A percentile compares a stretch with the other conserved stretches of the same genome.
phyloP scores from a whole-genome alignment of 2,797 vertebrate species.

The Salarias fasciatus region DNA sequence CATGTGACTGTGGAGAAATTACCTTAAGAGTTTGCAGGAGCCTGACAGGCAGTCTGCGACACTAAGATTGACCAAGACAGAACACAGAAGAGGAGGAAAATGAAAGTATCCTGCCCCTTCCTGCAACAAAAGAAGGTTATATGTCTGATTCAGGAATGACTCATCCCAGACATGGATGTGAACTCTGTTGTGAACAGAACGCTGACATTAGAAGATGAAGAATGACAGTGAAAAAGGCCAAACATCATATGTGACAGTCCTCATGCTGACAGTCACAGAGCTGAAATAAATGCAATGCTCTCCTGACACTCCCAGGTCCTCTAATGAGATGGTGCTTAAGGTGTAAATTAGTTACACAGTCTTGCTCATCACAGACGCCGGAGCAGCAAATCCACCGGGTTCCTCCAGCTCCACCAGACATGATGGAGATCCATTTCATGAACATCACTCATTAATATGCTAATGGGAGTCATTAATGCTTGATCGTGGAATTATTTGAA shows the following conservation, averaged over 20 bases:
- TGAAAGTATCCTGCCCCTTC: background rate
- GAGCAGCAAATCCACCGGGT: conserved; percentile 65
- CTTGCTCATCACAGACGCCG: conserved; percentile 55
- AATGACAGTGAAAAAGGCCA: conserved; percentile 37
- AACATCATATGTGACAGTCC: conserved; percentile 12
- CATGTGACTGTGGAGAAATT: conserved; percentile 53
- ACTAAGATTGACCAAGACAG: conserved; percentile 17
- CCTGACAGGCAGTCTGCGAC: conserved; percentile 18
- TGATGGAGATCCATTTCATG: conserved; percentile 68
- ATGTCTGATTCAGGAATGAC: conserved; percentile 28
- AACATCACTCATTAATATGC: conserved; percentile 79
- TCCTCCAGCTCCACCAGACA: conserved; percentile 56
- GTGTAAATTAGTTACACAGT: conserved; percentile 75
- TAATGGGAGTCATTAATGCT: conserved; percentile 72
- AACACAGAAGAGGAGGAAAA: background rate
- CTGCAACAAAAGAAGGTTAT: conserved; percentile 22
- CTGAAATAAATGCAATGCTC: conserved; percentile 35
- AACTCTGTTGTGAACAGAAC: conserved; percentile 11
- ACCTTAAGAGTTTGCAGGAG: conserved; percentile 42
- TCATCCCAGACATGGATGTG: conserved; percentile 19
- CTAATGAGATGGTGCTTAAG: conserved; percentile 70
- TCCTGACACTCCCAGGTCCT: conserved; percentile 52
- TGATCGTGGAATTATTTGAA: conserved; percentile 73
- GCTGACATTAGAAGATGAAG: conserved; percentile 28
- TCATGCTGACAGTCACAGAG: conserved; percentile 20